These are phyloP conservation scores for Amblyjoppa proteus DNA, from an alignment of 2,888 invertebrate species.

Conservation along the genomic window DNA sequence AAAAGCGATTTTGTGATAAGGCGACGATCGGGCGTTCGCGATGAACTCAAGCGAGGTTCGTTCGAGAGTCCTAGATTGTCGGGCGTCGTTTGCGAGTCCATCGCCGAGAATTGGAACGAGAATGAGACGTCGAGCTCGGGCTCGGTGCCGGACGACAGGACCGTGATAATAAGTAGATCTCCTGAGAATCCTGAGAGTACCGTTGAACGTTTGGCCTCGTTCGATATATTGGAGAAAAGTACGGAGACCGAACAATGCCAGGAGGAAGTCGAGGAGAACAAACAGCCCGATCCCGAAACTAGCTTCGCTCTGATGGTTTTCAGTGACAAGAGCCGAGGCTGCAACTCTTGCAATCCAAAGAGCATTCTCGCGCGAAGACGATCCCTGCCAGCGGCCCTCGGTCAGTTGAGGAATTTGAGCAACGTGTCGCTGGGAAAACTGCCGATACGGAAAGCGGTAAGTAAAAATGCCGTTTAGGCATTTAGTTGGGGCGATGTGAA, in stretches of 20 bases:
- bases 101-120: slow-evolving; percentile 70
- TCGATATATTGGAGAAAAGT: neutral
- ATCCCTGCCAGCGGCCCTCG: slow-evolving; percentile 77
- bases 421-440: slow-evolving; percentile 73
- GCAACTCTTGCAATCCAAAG: slow-evolving; percentile 71
- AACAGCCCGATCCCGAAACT: slow-evolving; percentile 24
- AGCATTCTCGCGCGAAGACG: slow-evolving; percentile 74
- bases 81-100: slow-evolving; percentile 69
- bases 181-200: neutral
- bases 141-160: slow-evolving; percentile 36
- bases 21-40: neutral
- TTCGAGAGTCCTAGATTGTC: slow-evolving; percentile 56
- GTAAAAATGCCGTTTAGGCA: slow-evolving; percentile 12
- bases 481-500: neutral
- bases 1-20: slow-evolving; percentile 27
- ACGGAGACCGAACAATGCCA: neutral
- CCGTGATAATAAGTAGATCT: slow-evolving; percentile 24
- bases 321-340: slow-evolving; percentile 67
- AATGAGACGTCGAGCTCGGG: slow-evolving; percentile 40
- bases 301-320: slow-evolving; percentile 71
- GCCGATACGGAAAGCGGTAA: slow-evolving; percentile 76
- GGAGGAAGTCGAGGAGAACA: slow-evolving; percentile 1
- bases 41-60: slow-evolving; percentile 30
- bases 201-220: neutral
- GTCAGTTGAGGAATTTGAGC: slow-evolving; percentile 69